Evolutionary conservation across 2,888 invertebrate species (phyloP), one percentile per base, ranked within the genome.

Genomic region (Tuta absoluta): DNA sequence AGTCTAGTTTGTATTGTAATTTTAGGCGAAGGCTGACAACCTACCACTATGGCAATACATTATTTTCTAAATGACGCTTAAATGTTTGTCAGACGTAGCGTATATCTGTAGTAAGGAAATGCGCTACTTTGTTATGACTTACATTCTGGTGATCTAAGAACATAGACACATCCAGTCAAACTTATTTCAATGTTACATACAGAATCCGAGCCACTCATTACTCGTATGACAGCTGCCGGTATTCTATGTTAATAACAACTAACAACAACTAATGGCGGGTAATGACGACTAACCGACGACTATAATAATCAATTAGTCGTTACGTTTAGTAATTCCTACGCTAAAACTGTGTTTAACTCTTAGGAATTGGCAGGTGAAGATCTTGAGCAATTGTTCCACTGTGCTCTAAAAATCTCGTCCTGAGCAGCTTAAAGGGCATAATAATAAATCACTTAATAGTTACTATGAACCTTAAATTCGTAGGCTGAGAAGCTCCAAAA

Each of bases 241-340:
- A 65, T 65, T 64, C 64, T 62, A 59, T 49, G 64, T 62, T 68
- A 67, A 71, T 67, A 66, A 68, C 68, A 60, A 66, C 53, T 68
- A 66, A 71, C 66, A 67, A 66, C 68, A 58, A 66, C 61, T 65
- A 65, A 62, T 64, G 23, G 57, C 33, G 17, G 28, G 12, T 37
- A 62, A 37, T 57, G 12, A 61, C 48, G 48, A 63, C 48, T 14
- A 41, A 14, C 23, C 45, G 53, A 33, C 51, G 48, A 33, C 63
- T 51, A 59, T 66, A 63, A 66, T 69, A 71, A 70, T 69, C 71
- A 69, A 69, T 71, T 69, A 69, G 67, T 67, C 65, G 65, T 66
- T 66, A 63, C 66, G 53, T 65, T 65, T 67, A 63, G 23, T 38
- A 23, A 28, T 64, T 67, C 66, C 67, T 66, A 65, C 66, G 11